A percentile compares a stretch with the other conserved stretches of the same genome.
These are phyloP conservation scores for Ashinkailepas kermadecensis DNA, from an alignment of 2,888 invertebrate genomes.

Conservation along the genomic window DNA sequence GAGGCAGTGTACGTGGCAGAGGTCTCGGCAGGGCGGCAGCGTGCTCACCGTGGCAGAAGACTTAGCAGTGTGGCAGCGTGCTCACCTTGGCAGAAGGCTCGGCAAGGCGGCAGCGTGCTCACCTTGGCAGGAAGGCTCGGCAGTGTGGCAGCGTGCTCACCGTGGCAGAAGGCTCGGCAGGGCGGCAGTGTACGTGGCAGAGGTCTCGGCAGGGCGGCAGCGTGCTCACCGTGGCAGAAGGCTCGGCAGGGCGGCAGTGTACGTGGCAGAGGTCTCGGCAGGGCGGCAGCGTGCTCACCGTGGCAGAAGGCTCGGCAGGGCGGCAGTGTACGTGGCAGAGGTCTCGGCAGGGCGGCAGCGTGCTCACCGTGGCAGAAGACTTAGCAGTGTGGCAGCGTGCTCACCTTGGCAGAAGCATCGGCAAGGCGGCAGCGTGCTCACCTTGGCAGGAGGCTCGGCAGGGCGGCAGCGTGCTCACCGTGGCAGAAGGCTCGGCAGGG, in stretches of 20 bases:
- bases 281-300: too few relatives aligned
- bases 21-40: too few relatives aligned
- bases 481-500: not conserved
- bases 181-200: not conserved
- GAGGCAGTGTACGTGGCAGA: not conserved
- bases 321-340: not conserved
- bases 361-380: too few relatives aligned
- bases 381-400: too few relatives aligned
- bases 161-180: not conserved
- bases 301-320: not conserved
- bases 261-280: not conserved
- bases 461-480: too few relatives aligned
- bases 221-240: not conserved
- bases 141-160: too few relatives aligned
- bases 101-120: not conserved
- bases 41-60: too few relatives aligned
- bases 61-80: too few relatives aligned
- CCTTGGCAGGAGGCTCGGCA: too few relatives aligned
- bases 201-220: not conserved
- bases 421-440: too few relatives aligned
- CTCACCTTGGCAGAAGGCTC: not conserved
- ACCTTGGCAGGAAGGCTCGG: too few relatives aligned
- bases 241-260: not conserved
- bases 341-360: not conserved
- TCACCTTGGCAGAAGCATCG: too few relatives aligned